Conservation (phyloP, 2,113 vertebrate species). For the Python bivittatus region DNA sequence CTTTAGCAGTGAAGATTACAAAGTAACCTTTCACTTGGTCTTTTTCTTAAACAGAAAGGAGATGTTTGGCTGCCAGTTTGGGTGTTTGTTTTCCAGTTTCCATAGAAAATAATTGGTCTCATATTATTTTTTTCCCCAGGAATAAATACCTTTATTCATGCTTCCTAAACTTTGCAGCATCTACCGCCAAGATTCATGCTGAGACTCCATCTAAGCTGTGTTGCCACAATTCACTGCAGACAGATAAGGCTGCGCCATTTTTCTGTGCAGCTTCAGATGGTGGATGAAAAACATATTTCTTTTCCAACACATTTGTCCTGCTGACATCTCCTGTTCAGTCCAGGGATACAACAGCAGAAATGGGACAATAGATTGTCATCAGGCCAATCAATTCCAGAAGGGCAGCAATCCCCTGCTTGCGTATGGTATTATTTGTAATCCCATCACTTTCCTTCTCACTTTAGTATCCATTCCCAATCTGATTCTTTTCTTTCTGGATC, state of each 20-base stretch:
- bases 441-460: background rate
- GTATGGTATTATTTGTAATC: background rate
- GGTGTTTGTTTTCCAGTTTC: slow-evolving; percentile 78
- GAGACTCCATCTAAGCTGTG: slow-evolving; percentile 61
- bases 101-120: slow-evolving; percentile 79
- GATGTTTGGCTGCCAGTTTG: slow-evolving; percentile 65
- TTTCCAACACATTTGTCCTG: slow-evolving; percentile 58
- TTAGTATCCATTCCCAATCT: background rate
- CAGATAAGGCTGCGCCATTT: slow-evolving; percentile 59
- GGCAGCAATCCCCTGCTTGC: background rate
- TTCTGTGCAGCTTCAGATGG: slow-evolving; percentile 61
- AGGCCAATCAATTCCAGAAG: background rate
- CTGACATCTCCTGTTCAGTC: slow-evolving; percentile 64
- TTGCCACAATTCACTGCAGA: slow-evolving; percentile 49
- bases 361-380: slow-evolving; percentile 47
- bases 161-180: slow-evolving; percentile 59
- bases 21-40: slow-evolving; percentile 64
- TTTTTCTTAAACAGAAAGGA: slow-evolving; percentile 37
- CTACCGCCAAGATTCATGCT: slow-evolving; percentile 60
- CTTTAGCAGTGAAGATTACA: slow-evolving; percentile 61
- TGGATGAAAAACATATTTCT: slow-evolving; percentile 50
- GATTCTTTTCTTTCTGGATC: background rate
- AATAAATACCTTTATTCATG: slow-evolving; percentile 76
- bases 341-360: slow-evolving; percentile 54
- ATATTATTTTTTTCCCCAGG: slow-evolving; percentile 67